Percentiles rank a stretch among this genome's conserved stretches.
Conservation (phyloP, 2,113 vertebrate genomes). For the Petrocephalus zakoni region DNA sequence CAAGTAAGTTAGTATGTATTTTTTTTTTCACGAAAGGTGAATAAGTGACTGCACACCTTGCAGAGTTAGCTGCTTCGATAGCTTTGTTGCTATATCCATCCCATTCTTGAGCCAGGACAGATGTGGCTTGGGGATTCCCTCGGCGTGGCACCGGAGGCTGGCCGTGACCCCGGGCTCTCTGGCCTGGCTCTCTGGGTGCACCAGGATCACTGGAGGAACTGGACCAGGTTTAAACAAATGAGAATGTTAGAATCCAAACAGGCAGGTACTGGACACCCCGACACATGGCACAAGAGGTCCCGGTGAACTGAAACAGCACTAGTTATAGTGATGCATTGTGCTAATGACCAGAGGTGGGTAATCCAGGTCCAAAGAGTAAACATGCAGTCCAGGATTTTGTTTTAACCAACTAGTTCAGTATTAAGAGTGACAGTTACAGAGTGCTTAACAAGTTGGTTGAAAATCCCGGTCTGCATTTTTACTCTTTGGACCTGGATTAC, state of each 20-base stretch:
- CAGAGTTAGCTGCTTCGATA: conserved; percentile 93
- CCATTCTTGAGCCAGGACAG: conserved; percentile 95
- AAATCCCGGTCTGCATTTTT: too few relatives aligned
- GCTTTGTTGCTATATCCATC: conserved; percentile 84
- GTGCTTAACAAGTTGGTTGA: too few relatives aligned
- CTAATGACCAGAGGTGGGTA: background rate
- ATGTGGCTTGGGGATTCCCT: conserved; percentile 86
- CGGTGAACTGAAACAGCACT: background rate
- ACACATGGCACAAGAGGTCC: background rate
- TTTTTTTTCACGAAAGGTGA: background rate
- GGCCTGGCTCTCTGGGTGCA: conserved; percentile 92
- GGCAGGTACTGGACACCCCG: background rate
- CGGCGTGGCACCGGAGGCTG: conserved; percentile 87
- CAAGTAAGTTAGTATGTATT: background rate
- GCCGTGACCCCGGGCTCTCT: conserved; percentile 93
- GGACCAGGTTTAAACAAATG: conserved; percentile 7
- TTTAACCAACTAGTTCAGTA: too few relatives aligned
- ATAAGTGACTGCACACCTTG: conserved; percentile 70
- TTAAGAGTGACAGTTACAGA: too few relatives aligned
- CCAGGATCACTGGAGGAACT: conserved; percentile 92
- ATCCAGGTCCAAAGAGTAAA: too few relatives aligned
- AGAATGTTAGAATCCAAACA: background rate
- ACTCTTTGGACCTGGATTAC: too few relatives aligned
- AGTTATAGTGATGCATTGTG: background rate
- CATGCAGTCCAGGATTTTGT: too few relatives aligned